phyloP scores from a whole-genome alignment of 2,797 vertebrate species.

The Tenualosa ilisha region DNA sequence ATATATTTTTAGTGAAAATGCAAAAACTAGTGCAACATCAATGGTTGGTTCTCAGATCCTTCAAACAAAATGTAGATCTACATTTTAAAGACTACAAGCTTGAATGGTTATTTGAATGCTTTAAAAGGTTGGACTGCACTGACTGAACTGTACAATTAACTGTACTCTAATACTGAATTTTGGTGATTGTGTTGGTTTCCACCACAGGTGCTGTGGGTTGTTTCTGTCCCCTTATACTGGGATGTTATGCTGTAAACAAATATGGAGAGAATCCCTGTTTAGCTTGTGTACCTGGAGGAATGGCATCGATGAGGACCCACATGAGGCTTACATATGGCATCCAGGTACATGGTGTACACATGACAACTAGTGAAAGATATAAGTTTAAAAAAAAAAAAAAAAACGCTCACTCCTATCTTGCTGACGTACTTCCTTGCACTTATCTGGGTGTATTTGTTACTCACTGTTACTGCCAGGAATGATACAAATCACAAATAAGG shows the following conservation, averaged over 20 bases:
- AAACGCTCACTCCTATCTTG: neutral
- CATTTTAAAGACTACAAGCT: too few relatives aligned
- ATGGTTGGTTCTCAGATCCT: neutral
- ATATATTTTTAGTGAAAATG: neutral
- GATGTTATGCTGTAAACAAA: conserved; percentile 76
- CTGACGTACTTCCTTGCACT: neutral
- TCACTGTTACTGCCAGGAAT: neutral
- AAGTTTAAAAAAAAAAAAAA: neutral
- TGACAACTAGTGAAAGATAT: neutral
- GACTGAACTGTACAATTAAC: too few relatives aligned
- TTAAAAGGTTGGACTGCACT: neutral
- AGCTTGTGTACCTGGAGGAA: conserved; percentile 74
- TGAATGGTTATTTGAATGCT: neutral
- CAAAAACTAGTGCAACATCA: neutral
- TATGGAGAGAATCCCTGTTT: conserved; percentile 80
- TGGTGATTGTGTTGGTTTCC: neutral
- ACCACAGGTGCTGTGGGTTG: conserved; percentile 72
- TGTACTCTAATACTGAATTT: neutral
- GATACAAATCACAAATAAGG: neutral
- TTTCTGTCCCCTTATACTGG: conserved; percentile 68
- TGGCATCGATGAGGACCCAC: conserved; percentile 80
- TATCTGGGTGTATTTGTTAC: too few relatives aligned
- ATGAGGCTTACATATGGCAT: conserved; percentile 86
- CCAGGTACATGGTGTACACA: conserved; percentile 58
- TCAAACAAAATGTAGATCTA: neutral